Evolutionary conservation across 2,797 vertebrate genomes (phyloP).

Genomic region (Tapera naevia): DNA sequence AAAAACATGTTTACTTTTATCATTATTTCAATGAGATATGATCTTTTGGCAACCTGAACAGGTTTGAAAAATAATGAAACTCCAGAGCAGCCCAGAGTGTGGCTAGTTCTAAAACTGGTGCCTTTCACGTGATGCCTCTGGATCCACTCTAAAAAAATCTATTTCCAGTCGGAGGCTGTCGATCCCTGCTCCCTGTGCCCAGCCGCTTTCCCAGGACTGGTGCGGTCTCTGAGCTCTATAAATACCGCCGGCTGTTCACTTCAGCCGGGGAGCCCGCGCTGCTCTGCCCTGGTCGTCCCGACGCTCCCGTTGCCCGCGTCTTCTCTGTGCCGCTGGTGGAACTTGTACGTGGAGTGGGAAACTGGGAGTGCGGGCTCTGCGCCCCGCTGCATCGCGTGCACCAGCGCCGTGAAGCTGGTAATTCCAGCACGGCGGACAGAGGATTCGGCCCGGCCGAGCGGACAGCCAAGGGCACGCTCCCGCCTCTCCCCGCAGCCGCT

Average conservation of each 20-base stretch:
- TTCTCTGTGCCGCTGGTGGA: rapidly evolving
- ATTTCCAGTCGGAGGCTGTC: not conserved
- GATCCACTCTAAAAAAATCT: not conserved
- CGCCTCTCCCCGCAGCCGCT: too few relatives aligned
- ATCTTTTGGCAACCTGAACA: not conserved
- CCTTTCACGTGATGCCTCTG: not conserved
- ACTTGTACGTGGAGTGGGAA: not conserved
- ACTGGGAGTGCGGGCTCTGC: not conserved
- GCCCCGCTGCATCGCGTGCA: too few relatives aligned
- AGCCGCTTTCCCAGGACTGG: not conserved
- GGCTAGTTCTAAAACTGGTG: not conserved
- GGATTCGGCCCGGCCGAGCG: not conserved
- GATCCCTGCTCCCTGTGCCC: not conserved
- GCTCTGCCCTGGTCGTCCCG: not conserved
- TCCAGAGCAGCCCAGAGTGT: not conserved
- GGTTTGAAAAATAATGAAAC: not conserved
- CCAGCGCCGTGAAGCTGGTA: too few relatives aligned
- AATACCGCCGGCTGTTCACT: not conserved
- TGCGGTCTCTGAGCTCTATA: not conserved
- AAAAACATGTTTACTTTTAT: not conserved
- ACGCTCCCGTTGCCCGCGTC: not conserved
- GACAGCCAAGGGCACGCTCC: not conserved
- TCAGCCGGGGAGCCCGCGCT: not conserved
- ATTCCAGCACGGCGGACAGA: not conserved
- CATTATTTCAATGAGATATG: not conserved